phyloP scores from a whole-genome alignment of 1,140 invertebrate genomes.

The Drosophila prosaltans region DNA sequence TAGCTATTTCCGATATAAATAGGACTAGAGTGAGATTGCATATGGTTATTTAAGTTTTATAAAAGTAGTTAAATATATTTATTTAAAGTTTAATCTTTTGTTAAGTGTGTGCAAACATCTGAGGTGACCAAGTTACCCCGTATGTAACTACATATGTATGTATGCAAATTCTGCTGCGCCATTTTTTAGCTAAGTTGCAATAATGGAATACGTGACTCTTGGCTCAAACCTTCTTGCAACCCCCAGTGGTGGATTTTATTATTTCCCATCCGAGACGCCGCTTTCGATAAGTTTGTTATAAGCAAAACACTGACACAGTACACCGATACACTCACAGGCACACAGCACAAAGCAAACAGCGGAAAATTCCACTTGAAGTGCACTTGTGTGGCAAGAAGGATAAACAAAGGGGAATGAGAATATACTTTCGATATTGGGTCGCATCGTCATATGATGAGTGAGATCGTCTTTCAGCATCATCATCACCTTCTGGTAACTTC shows the following conservation, averaged over 20 bases:
- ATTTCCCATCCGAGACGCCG: not conserved
- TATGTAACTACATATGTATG: not conserved
- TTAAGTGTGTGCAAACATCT: no score
- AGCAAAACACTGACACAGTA: slow-evolving; percentile 19
- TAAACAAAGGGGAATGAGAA: slow-evolving; percentile 10
- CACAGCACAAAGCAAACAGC: slow-evolving; percentile 47
- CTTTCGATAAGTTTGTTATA: slow-evolving; percentile 49
- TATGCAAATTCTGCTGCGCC: slow-evolving; percentile 8
- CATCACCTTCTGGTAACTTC: slow-evolving; percentile 14
- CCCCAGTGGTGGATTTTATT: not conserved
- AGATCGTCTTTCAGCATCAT: slow-evolving; percentile 8
- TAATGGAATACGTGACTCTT: slow-evolving; percentile 16
- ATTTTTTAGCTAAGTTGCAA: slow-evolving; percentile 3
- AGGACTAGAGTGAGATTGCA: no score
- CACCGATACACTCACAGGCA: slow-evolving; percentile 4
- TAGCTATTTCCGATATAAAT: no score
- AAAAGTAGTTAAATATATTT: no score
- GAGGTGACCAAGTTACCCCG: no score
- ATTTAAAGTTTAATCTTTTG: no score
- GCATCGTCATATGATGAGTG: not conserved
- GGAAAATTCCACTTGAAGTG: slow-evolving; percentile 74
- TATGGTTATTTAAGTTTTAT: no score
- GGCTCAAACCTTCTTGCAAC: slow-evolving; percentile 1
- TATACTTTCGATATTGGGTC: slow-evolving; percentile 42
- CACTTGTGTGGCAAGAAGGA: slow-evolving; percentile 53